Percentiles rank a stretch among this genome's conserved stretches.
Evolutionary conservation across 2,113 vertebrate species (phyloP).

Genomic region (Lepus europaeus): DNA sequence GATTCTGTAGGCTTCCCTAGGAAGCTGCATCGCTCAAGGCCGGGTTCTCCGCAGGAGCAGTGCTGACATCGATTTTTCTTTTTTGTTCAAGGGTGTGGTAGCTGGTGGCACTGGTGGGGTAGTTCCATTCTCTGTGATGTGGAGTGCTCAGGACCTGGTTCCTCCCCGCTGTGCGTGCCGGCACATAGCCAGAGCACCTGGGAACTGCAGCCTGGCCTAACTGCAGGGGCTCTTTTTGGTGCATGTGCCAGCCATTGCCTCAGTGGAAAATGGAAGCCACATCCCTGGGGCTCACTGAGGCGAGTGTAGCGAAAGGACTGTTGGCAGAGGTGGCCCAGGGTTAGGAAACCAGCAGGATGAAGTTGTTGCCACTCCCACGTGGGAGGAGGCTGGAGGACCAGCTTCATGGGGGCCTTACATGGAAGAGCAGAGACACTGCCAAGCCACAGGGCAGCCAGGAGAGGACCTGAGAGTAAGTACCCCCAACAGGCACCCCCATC

Average conservation of each 20-base stretch:
- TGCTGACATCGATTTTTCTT: background rate
- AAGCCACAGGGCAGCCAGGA: background rate
- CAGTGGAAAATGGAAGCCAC: background rate
- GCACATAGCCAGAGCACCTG: background rate
- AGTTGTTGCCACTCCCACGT: background rate
- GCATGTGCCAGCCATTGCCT: background rate
- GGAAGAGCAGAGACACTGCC: background rate
- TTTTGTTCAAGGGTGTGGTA: background rate
- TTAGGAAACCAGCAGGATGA: background rate
- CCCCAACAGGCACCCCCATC: background rate
- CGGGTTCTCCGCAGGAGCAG: background rate
- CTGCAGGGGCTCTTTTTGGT: background rate
- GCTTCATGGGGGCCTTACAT: background rate
- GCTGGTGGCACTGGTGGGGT: background rate
- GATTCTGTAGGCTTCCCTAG: conserved; percentile 19
- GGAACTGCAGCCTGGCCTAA: background rate
- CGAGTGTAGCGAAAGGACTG: background rate
- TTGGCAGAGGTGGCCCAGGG: background rate
- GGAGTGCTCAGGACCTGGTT: background rate
- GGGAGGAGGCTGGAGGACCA: background rate
- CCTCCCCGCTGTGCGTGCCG: background rate
- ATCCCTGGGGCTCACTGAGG: background rate
- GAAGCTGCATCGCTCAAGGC: background rate
- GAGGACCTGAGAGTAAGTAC: background rate
- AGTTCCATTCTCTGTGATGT: background rate